Conservation (phyloP, 30 jellyfish, hydroid and myxozoan genomes). For the Calvadosia cruxmelitensis region DNA sequence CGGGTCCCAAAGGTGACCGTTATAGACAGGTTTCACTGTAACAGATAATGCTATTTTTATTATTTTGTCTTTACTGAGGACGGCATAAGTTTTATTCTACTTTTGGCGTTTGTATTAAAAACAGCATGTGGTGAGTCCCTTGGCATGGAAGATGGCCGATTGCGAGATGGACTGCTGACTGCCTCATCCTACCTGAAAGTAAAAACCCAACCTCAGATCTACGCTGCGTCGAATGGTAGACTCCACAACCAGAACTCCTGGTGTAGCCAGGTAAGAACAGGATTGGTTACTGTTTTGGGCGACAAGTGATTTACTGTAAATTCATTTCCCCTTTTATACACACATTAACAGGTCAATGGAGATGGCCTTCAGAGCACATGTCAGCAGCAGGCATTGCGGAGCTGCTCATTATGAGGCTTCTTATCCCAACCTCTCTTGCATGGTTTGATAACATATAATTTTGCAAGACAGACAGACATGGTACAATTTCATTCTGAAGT, state of each 20-base stretch:
- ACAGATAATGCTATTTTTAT: background rate
- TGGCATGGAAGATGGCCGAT: slow-evolving; percentile 85
- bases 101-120: too few species aligned
- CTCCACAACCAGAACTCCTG: slow-evolving; percentile 58
- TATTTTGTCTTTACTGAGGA: background rate
- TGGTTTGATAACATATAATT: too few species aligned
- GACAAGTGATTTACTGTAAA: slow-evolving; percentile 3
- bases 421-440: too few species aligned
- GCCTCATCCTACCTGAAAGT: slow-evolving; percentile 62
- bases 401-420: too few species aligned
- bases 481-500: too few species aligned
- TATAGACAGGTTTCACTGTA: background rate
- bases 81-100: background rate
- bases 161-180: slow-evolving; percentile 16
- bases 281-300: background rate
- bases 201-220: slow-evolving; percentile 33
- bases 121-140: slow-evolving; percentile 56
- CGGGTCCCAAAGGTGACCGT: background rate
- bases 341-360: too few species aligned
- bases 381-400: too few species aligned
- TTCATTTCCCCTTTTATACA: too few species aligned
- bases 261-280: slow-evolving; percentile 68
- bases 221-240: slow-evolving; percentile 47
- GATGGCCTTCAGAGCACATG: too few species aligned
- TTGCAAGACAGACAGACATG: too few species aligned